Percentiles rank a stretch among this genome's conserved stretches.
These are phyloP conservation scores for Lasioglossum figueresi DNA, from an alignment of 2,888 invertebrate species.

Conservation along the genomic window DNA sequence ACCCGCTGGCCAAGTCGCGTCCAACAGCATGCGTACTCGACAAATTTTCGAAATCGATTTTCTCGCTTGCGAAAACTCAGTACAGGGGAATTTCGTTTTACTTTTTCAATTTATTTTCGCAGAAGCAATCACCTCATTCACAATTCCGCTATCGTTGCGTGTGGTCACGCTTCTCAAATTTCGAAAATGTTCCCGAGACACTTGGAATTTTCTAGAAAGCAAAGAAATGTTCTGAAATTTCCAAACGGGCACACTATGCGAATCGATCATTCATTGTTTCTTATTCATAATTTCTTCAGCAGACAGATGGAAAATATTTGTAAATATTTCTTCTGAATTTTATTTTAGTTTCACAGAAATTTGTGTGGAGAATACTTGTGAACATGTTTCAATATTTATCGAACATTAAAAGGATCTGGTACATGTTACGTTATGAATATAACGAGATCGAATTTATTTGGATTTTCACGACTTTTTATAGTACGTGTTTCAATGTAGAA, in stretches of 20 bases:
- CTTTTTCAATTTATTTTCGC: conserved; percentile 5
- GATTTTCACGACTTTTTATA: background rate
- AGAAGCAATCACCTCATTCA: background rate
- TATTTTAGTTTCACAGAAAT: too few species aligned
- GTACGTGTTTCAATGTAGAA: background rate
- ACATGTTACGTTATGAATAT: background rate
- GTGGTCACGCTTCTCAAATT: background rate
- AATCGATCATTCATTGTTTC: background rate
- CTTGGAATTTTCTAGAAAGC: background rate
- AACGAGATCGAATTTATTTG: background rate
- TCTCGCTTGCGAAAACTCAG: background rate
- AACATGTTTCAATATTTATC: background rate
- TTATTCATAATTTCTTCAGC: background rate
- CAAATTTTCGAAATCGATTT: conserved; percentile 13
- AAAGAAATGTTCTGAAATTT: background rate
- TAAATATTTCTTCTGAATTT: too few species aligned
- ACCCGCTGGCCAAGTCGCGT: background rate
- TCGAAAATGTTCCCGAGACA: background rate
- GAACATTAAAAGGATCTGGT: background rate
- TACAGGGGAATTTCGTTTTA: conserved; percentile 4
- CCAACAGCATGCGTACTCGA: conserved; percentile 6
- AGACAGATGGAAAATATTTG: too few species aligned
- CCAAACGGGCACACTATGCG: background rate
- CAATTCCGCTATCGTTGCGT: background rate
- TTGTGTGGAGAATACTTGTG: background rate